phyloP scores from a whole-genome alignment of 2,113 vertebrate genomes.

The Bettongia penicillata region DNA sequence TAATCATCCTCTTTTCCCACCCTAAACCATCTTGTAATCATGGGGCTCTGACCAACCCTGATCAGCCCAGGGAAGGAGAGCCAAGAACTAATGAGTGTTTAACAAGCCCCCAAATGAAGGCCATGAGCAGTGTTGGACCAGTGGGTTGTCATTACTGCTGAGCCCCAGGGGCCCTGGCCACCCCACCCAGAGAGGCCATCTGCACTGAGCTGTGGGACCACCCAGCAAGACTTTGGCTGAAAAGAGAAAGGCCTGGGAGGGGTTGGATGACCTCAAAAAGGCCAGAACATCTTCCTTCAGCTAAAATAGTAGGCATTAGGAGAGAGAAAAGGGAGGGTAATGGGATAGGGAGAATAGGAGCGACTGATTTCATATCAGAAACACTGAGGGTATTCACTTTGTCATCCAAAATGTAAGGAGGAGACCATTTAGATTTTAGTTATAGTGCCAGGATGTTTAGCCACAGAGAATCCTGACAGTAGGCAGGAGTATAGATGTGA shows the following conservation, averaged over 20 bases:
- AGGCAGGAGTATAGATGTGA: not conserved
- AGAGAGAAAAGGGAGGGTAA: not conserved
- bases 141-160: not conserved
- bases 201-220: not conserved
- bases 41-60: not conserved
- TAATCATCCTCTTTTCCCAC: slow-evolving; percentile 23
- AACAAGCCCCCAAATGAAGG: not conserved
- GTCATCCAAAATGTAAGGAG: not conserved
- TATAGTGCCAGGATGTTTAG: not conserved
- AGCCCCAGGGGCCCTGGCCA: slow-evolving; percentile 1
- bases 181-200: not conserved
- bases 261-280: slow-evolving; percentile 26
- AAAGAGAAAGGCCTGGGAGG: not conserved
- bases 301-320: not conserved
- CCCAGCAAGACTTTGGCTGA: slow-evolving; percentile 17
- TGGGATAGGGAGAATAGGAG: not conserved
- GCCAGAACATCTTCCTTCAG: not conserved
- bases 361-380: not conserved
- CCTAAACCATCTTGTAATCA: not conserved
- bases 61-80: not conserved
- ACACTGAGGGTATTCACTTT: not conserved
- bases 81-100: slow-evolving; percentile 46
- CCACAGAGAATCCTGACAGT: not conserved
- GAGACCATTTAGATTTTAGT: not conserved
- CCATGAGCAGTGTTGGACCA: not conserved